Conservation (phyloP, 2,797 vertebrate genomes). For the Chloroceryle amazona region DNA sequence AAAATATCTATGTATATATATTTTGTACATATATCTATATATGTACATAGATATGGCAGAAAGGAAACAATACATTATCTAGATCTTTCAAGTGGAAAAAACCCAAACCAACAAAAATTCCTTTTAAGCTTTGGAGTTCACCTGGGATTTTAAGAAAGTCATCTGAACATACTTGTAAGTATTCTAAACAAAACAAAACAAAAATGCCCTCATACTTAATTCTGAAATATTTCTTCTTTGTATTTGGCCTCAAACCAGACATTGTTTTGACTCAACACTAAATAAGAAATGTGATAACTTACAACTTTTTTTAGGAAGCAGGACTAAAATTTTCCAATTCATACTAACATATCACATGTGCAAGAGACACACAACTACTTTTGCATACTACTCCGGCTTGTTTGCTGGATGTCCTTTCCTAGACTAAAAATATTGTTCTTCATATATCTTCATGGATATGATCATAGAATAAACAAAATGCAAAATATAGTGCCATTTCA, state of each 20-base stretch:
- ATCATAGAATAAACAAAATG: neutral
- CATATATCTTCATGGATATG: neutral
- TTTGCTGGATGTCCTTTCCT: neutral
- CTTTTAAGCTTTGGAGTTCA: neutral
- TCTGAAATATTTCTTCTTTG: neutral
- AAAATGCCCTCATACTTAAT: neutral
- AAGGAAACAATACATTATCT: neutral
- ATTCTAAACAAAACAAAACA: neutral
- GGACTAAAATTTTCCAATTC: neutral
- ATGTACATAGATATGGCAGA: neutral
- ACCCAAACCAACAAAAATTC: neutral
- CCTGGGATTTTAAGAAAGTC: neutral
- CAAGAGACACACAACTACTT: neutral
- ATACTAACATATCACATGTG: rapidly evolving
- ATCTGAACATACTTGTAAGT: neutral
- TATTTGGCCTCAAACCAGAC: neutral
- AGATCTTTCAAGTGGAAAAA: neutral
- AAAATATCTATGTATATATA: neutral
- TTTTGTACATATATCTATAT: too few species aligned
- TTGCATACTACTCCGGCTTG: neutral
- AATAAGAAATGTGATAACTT: neutral
- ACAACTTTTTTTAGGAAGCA: neutral
- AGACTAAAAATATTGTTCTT: neutral
- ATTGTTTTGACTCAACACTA: neutral
- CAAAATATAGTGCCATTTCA: neutral